These are phyloP conservation scores for Mythimna pallens DNA, from an alignment of 2,888 invertebrate genomes.

Conservation along the genomic window DNA sequence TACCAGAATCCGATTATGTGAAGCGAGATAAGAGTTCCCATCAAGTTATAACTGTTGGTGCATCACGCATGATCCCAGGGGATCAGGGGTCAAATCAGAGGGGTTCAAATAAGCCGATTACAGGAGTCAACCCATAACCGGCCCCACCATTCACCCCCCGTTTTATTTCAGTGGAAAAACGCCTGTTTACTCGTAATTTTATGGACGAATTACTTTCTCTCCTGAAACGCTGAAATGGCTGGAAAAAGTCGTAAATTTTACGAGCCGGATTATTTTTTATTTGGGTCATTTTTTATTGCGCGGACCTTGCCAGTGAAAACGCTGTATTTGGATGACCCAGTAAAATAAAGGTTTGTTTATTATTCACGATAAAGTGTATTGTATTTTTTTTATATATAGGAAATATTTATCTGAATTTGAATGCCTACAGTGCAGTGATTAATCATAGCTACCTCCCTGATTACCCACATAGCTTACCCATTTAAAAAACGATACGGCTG, in stretches of 20 bases:
- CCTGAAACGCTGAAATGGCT: slow-evolving; percentile 86
- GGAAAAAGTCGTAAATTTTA: slow-evolving; percentile 86
- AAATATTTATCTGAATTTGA: slow-evolving; percentile 31
- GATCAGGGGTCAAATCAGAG: slow-evolving; percentile 76
- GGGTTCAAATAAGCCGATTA: slow-evolving; percentile 88
- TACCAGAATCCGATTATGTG: slow-evolving; percentile 88
- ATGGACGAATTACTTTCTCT: slow-evolving; percentile 89
- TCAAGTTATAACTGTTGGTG: slow-evolving; percentile 86
- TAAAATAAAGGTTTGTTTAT: slow-evolving; percentile 60
- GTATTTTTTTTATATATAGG: slow-evolving; percentile 21
- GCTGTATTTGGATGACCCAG: slow-evolving; percentile 57
- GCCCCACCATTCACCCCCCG: slow-evolving; percentile 74
- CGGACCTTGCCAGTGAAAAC: slow-evolving; percentile 66
- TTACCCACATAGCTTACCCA: slow-evolving; percentile 17
- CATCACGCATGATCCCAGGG: slow-evolving; percentile 81
- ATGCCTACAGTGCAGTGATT: slow-evolving; percentile 32
- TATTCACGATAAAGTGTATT: slow-evolving; percentile 34
- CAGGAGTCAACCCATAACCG: slow-evolving; percentile 82
- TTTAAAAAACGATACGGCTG: slow-evolving; percentile 45
- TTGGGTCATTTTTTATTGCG: slow-evolving; percentile 80
- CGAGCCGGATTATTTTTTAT: slow-evolving; percentile 84
- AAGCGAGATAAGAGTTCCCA: slow-evolving; percentile 89
- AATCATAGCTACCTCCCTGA: slow-evolving; percentile 38
- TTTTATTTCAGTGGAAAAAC: slow-evolving; percentile 89
- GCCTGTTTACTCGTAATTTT: slow-evolving; percentile 90